A percentile compares a stretch with the other conserved stretches of the same genome.
Evolutionary conservation across 2,797 vertebrate genomes (phyloP).

Genomic region (Helicolenus hilgendorfi): DNA sequence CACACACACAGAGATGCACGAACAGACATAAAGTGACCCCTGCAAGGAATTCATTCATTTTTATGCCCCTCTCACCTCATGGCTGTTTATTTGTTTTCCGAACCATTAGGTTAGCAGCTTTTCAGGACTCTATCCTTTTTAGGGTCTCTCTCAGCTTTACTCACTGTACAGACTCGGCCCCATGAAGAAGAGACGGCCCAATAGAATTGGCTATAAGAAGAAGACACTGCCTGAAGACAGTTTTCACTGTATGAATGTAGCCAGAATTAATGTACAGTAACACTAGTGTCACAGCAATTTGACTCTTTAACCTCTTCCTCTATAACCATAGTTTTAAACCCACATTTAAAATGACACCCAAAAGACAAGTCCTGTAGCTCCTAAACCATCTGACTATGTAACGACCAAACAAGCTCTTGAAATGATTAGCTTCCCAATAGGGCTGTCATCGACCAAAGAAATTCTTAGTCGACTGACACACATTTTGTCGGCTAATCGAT

Average conservation of each 20-base stretch:
- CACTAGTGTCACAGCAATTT: neutral
- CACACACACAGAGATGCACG: neutral
- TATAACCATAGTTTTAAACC: neutral
- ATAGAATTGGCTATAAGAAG: constrained; percentile 21
- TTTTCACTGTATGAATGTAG: neutral
- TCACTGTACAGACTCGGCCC: neutral
- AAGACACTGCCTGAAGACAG: neutral
- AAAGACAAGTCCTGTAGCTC: neutral
- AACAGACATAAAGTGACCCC: constrained; percentile 68
- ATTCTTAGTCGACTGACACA: too few relatives aligned
- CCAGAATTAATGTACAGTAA: neutral
- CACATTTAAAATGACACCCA: neutral
- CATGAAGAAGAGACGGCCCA: neutral
- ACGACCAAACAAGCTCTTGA: too few relatives aligned
- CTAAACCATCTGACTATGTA: neutral
- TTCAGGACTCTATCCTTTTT: constrained; percentile 59
- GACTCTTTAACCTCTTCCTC: neutral
- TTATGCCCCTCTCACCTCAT: constrained; percentile 72
- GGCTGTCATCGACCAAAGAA: too few relatives aligned
- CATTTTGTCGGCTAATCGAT: too few relatives aligned
- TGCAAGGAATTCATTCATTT: constrained; percentile 79
- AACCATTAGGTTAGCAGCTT: constrained; percentile 75
- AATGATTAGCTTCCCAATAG: too few relatives aligned
- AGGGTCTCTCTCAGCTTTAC: constrained; percentile 17
- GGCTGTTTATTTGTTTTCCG: constrained; percentile 83